These are phyloP conservation scores for Melanotus villosus DNA, from an alignment of 2,888 invertebrate genomes.

Conservation along the genomic window DNA sequence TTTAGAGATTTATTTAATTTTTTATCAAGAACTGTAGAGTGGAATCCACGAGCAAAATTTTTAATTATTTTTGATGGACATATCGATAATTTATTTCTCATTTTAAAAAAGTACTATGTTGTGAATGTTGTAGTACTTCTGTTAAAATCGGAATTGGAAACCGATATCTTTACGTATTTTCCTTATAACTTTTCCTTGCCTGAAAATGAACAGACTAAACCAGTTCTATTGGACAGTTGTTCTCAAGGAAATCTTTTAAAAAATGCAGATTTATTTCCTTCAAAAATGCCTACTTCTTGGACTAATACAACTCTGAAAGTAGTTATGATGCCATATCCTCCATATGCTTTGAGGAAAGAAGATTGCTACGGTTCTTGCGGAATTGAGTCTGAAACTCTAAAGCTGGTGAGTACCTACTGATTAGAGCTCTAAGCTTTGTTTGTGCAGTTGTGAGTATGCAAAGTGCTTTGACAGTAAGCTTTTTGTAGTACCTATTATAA, in stretches of 20 bases:
- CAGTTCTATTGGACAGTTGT: background rate
- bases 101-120: background rate
- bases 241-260: background rate
- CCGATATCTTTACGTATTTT: slow-evolving; percentile 27
- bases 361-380: background rate
- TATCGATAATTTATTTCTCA: background rate
- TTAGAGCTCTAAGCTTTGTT: too few relatives aligned
- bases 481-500: too few relatives aligned
- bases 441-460: too few relatives aligned
- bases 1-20: background rate
- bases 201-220: background rate
- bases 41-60: slow-evolving; percentile 41
- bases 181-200: background rate
- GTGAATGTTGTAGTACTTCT: background rate
- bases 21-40: background rate
- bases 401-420: background rate
- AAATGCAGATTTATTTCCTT: slow-evolving; percentile 17
- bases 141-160: background rate
- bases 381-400: background rate
- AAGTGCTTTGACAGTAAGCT: too few relatives aligned
- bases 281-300: slow-evolving; percentile 15
- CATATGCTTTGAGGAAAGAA: background rate
- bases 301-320: slow-evolving; percentile 4
- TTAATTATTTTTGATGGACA: slow-evolving; percentile 7
- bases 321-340: slow-evolving; percentile 8